Conservation (phyloP, 2,797 vertebrate species). For the Pogoniulus pusillus region DNA sequence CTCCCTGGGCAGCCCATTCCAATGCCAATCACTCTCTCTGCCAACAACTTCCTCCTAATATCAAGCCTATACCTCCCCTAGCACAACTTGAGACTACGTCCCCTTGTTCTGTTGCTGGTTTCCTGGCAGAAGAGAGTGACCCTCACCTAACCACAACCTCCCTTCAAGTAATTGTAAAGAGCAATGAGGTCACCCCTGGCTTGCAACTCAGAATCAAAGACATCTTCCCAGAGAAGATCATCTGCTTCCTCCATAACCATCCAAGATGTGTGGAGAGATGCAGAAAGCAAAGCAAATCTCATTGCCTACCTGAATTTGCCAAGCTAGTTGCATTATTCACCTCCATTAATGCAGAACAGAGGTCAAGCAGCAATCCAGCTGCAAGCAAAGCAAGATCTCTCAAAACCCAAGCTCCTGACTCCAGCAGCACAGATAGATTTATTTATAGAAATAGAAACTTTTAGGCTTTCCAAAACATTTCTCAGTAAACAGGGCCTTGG, state of each 20-base stretch:
- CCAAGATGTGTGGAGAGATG: neutral
- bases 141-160: too few species aligned
- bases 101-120: too few species aligned
- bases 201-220: neutral
- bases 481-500: neutral
- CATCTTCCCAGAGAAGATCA: neutral
- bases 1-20: too few species aligned
- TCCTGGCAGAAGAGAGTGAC: too few species aligned
- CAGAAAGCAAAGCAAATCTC: neutral
- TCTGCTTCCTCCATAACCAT: neutral
- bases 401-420: neutral
- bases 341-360: neutral
- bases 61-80: too few species aligned
- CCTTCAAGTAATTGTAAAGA: too few species aligned
- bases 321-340: neutral
- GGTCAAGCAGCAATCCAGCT: neutral
- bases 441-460: conserved; percentile 17
- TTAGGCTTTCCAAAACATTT: neutral
- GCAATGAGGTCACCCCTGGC: too few species aligned
- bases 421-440: neutral
- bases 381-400: neutral
- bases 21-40: too few species aligned
- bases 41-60: too few species aligned
- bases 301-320: neutral
- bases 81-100: too few species aligned